Evolutionary conservation across 2,113 vertebrate species (phyloP), one percentile per base, ranked within the genome.

Genomic region (Nerophis ophidion): DNA sequence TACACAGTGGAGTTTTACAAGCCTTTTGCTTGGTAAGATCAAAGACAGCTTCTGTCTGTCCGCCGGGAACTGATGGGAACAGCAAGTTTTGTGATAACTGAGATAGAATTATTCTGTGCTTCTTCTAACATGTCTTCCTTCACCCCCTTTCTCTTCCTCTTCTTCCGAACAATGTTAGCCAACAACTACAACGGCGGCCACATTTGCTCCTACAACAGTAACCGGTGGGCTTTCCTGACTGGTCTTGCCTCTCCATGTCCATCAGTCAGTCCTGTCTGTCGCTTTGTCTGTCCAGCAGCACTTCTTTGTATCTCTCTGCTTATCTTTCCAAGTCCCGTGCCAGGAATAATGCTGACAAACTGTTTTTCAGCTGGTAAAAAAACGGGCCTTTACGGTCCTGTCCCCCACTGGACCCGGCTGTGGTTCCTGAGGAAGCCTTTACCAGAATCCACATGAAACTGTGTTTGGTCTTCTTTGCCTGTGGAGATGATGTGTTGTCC

Each of bases 191-290:
- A 87, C 57, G 87, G 83, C 70, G 86, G 74, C 79, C 86, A 67
- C 75, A 81, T 86, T 66, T 76, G 85, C 80, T 86, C 89, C 87
- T 88, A 82, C 90, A 83, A 83, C 84, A 87, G 80, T 79, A 90
- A 90, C 85, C 81, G 91, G 91, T 91, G 91, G 88, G 89, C 87
- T 89, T 84, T 83, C 81, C 85, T 82, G 73, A 84, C 80, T 80
- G 83, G 75, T 86, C 70, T 67, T 49, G 54, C 59, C 66, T 76
- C 49, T 75, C 36, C 67, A 49, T 82, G 72, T 80, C 68, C 83
- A 61, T 84, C 71, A 74, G 70, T 87, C 75, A 16, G 59, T 60
- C 59, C 66, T 81, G 79, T 84, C 73, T 79, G 76, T 85, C 64
- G 48, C 57, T 72, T 44, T 71, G 78, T 85, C 70, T 81, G 82